A percentile compares a stretch with the other conserved stretches of the same genome.
phyloP scores from a whole-genome alignment of 2,113 vertebrate species.

The Oreocharis arfaki region DNA sequence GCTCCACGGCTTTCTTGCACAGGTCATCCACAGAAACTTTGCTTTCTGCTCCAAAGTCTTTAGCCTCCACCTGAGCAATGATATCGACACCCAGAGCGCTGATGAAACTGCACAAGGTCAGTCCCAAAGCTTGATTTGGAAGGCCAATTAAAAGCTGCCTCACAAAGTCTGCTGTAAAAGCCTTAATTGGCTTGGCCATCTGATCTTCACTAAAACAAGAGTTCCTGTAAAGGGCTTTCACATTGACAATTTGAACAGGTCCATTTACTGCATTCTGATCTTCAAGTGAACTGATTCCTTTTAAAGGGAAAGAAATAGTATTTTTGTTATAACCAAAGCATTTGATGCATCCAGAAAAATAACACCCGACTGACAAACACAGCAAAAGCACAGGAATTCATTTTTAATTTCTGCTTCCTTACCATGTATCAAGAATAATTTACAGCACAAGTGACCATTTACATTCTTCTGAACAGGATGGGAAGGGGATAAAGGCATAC shows the following conservation, averaged over 20 bases:
- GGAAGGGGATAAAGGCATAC: not conserved
- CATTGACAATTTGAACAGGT: constrained; percentile 80
- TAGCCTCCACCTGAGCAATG: constrained; percentile 91
- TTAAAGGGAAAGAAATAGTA: not conserved
- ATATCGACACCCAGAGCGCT: constrained; percentile 90
- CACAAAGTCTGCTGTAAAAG: constrained; percentile 96
- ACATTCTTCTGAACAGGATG: fast-evolving
- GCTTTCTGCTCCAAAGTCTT: constrained; percentile 94
- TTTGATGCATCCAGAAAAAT: not conserved
- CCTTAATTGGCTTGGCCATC: constrained; percentile 95
- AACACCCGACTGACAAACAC: not conserved
- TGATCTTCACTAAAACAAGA: constrained; percentile 92
- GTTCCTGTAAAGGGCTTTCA: constrained; percentile 85
- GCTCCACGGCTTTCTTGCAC: constrained; percentile 93
- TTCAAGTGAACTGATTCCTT: constrained; percentile 79
- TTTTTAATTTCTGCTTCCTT: not conserved
- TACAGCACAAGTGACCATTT: not conserved
- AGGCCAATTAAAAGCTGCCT: constrained; percentile 95
- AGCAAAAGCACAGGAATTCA: not conserved
- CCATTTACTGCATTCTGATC: constrained; percentile 86
- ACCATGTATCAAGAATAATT: not conserved
- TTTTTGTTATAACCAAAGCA: not conserved
- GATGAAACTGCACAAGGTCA: constrained; percentile 92
- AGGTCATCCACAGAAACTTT: constrained; percentile 95
- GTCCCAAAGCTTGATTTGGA: constrained; percentile 89